These are phyloP conservation scores for Henricia sp. DNA, from an alignment of 53 echinoderm and acorn worm genomes.

Conservation along the genomic window DNA sequence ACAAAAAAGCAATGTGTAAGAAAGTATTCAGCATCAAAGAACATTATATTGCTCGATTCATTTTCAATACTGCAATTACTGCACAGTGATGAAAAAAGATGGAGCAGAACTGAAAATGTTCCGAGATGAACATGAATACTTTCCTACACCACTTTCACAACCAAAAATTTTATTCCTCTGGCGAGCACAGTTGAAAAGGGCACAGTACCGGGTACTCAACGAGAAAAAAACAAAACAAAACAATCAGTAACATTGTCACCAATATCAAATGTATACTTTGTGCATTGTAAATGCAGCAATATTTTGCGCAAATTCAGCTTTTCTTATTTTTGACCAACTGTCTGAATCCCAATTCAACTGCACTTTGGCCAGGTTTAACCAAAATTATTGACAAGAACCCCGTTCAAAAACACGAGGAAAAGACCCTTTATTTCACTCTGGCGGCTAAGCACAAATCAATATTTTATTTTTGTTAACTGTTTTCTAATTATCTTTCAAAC, in stretches of 20 bases:
- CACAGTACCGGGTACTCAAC: neutral
- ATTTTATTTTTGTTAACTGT: neutral
- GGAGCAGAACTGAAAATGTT: neutral
- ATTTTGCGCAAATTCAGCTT: neutral
- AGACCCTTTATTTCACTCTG: constrained; percentile 66
- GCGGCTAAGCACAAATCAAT: constrained; percentile 45
- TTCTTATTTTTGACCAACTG: neutral
- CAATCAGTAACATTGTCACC: neutral
- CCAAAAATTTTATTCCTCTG: neutral
- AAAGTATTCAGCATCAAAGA: too few species aligned
- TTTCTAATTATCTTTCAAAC: neutral
- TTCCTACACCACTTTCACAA: neutral
- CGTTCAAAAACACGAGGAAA: constrained; percentile 19
- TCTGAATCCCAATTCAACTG: constrained; percentile 22
- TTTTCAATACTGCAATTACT: too few species aligned
- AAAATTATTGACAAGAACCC: constrained; percentile 43
- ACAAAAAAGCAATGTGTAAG: too few species aligned
- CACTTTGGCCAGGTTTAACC: constrained; percentile 1
- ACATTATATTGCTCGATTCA: too few species aligned
- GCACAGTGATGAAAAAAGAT: too few species aligned
- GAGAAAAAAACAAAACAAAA: neutral
- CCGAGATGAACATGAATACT: neutral
- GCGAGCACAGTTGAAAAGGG: constrained; percentile 35
- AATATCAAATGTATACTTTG: neutral
- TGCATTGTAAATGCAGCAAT: neutral